Evolutionary conservation across 2,113 vertebrate genomes (phyloP).

Genomic region (Albula glossodonta): DNA sequence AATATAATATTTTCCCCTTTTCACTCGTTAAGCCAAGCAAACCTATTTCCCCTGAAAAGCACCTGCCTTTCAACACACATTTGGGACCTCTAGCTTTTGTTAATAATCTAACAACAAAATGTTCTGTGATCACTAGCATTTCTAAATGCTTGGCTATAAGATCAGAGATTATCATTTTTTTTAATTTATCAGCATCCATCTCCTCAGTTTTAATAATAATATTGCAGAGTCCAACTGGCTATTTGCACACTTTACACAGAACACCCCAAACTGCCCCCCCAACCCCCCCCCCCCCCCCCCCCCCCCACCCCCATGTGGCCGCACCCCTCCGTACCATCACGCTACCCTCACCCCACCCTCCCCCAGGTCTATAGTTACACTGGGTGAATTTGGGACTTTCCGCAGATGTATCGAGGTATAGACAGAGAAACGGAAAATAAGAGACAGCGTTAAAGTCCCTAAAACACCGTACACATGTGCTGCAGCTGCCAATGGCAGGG

Average conservation of each 20-base stretch:
- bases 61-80: too few species aligned
- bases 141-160: background rate
- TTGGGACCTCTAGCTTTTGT: too few species aligned
- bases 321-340: background rate
- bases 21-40: too few species aligned
- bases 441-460: constrained; percentile 69
- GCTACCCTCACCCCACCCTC: background rate
- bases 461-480: constrained; percentile 56
- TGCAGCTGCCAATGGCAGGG: background rate
- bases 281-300: constrained; percentile 29
- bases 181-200: background rate
- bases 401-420: constrained; percentile 54
- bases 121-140: background rate
- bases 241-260: background rate
- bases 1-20: too few species aligned
- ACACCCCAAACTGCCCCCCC: background rate
- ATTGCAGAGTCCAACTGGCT: background rate
- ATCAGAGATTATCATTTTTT: background rate
- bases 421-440: constrained; percentile 57
- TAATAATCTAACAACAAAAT: too few species aligned
- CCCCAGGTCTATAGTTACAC: constrained; percentile 51
- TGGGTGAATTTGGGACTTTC: constrained; percentile 79
- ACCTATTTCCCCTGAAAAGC: too few species aligned
- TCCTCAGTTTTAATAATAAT: background rate
- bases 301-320: constrained; percentile 17